Conservation (phyloP, 1,140 invertebrate species). For the Halotydeus destructor region DNA sequence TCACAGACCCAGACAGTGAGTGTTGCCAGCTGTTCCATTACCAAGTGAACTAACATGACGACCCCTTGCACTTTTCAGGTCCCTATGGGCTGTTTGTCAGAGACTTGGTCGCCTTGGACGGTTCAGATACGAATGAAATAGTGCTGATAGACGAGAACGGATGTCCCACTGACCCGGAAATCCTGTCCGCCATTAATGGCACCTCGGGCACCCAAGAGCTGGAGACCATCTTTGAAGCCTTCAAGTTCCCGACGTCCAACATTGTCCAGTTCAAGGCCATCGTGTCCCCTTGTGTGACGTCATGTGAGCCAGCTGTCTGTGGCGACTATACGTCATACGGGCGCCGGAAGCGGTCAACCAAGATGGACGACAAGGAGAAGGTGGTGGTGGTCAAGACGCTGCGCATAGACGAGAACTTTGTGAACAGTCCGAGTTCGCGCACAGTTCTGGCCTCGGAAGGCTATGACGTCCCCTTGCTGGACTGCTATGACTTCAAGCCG, state of each 20-base stretch:
- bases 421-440: too few relatives aligned
- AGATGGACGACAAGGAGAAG: conserved; percentile 33
- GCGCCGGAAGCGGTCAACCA: background rate
- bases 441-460: too few relatives aligned
- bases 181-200: conserved; percentile 40
- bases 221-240: conserved; percentile 36
- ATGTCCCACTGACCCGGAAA: conserved; percentile 29
- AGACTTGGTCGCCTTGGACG: conserved; percentile 77
- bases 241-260: conserved; percentile 84
- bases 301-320: conserved; percentile 45
- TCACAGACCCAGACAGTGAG: conserved; percentile 62
- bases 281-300: conserved; percentile 76
- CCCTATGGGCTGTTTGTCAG: conserved; percentile 85
- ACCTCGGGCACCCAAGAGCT: conserved; percentile 28
- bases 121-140: conserved; percentile 62
- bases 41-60: conserved; percentile 36
- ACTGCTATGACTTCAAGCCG: too few relatives aligned
- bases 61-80: conserved; percentile 36
- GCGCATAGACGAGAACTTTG: conserved; percentile 72
- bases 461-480: too few relatives aligned
- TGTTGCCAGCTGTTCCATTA: conserved; percentile 72
- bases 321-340: conserved; percentile 20
- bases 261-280: conserved; percentile 80
- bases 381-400: conserved; percentile 69
- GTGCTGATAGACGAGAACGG: conserved; percentile 67